phyloP scores from a whole-genome alignment of 2,797 vertebrate genomes.

The Aldrovandia affinis region DNA sequence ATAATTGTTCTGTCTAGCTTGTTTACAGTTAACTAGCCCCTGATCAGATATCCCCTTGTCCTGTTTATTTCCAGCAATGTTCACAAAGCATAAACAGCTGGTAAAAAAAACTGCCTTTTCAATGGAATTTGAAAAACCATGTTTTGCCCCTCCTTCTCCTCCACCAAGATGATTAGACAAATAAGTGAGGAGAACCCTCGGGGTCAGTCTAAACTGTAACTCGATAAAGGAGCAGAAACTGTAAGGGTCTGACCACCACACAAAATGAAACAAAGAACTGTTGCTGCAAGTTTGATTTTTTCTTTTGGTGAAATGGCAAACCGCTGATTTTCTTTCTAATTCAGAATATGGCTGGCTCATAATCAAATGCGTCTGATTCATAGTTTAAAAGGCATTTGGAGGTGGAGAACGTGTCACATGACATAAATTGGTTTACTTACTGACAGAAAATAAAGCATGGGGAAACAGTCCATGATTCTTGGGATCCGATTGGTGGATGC shows the following conservation, averaged over 20 bases:
- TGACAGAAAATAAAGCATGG: conserved; percentile 98
- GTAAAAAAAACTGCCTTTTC: conserved; percentile 57
- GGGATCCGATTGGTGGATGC: conserved; percentile 83
- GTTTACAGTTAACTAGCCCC: conserved; percentile 75
- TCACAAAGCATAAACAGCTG: conserved; percentile 75
- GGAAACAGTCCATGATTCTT: conserved; percentile 99
- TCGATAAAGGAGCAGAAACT: conserved; percentile 61
- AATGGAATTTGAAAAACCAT: conserved; percentile 62
- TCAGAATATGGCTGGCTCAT: background rate
- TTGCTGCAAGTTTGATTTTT: conserved; percentile 33
- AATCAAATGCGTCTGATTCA: background rate
- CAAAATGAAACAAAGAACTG: conserved; percentile 51
- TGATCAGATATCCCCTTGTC: conserved; percentile 76
- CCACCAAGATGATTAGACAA: conserved; percentile 66
- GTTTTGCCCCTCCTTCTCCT: conserved; percentile 39
- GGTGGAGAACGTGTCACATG: conserved; percentile 53
- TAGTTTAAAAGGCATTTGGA: conserved; percentile 23
- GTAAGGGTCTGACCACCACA: conserved; percentile 54
- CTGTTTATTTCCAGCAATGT: conserved; percentile 76
- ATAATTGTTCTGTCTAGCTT: conserved; percentile 68
- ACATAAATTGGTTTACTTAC: conserved; percentile 80
- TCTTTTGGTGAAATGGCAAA: conserved; percentile 25
- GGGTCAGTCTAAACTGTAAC: conserved; percentile 69
- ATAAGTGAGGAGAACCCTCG: conserved; percentile 62
- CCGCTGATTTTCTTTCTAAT: conserved; percentile 32